A percentile compares a stretch with the other conserved stretches of the same genome.
Evolutionary conservation across 2,113 vertebrate species (phyloP).

Genomic region (Capreolus pygargus): DNA sequence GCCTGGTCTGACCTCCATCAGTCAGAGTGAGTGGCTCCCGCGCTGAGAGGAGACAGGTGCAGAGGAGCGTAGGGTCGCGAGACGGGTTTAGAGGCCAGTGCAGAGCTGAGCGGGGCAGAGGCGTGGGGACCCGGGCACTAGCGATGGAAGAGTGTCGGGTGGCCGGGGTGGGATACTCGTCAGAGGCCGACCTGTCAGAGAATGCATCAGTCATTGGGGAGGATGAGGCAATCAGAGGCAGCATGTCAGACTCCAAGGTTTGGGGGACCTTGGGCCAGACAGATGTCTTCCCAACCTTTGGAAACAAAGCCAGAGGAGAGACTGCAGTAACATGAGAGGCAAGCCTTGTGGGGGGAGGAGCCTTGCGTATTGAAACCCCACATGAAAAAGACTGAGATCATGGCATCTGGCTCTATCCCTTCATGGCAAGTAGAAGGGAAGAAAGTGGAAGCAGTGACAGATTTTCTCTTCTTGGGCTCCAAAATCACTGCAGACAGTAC

Average conservation of each 20-base stretch:
- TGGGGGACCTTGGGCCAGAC: rapidly evolving
- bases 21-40: background rate
- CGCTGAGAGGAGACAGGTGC: background rate
- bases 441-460: background rate
- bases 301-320: background rate
- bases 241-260: rapidly evolving
- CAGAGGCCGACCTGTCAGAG: rapidly evolving
- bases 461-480: background rate
- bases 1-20: background rate
- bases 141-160: rapidly evolving
- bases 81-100: background rate
- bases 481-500: background rate
- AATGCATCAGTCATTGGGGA: background rate
- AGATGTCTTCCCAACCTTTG: background rate
- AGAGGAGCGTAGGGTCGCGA: rapidly evolving
- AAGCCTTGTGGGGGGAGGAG: background rate
- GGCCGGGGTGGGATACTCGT: rapidly evolving
- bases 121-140: rapidly evolving
- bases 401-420: background rate
- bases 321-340: rapidly evolving
- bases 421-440: background rate
- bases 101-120: background rate
- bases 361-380: background rate
- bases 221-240: background rate
- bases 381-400: background rate